These are phyloP conservation scores for Luperina testacea DNA, from an alignment of 2,888 invertebrate genomes.

Conservation along the genomic window DNA sequence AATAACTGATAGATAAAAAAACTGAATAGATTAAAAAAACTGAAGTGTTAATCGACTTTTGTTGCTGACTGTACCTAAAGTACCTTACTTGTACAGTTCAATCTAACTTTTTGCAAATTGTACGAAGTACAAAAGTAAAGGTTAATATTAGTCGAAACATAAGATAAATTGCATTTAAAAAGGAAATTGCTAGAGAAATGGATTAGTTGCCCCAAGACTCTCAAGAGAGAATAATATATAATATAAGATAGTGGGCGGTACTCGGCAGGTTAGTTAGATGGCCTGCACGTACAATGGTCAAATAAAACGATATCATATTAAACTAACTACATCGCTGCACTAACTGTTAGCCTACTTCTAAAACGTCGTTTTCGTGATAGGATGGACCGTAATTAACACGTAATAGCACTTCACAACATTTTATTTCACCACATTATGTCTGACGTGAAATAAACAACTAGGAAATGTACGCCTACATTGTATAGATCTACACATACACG, in stretches of 20 bases:
- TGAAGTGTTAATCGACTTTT: no score
- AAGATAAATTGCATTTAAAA: conserved; percentile 33
- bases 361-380: conserved; percentile 37
- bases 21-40: no score
- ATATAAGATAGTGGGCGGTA: conserved; percentile 36
- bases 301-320: conserved; percentile 31
- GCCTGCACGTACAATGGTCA: conserved; percentile 23
- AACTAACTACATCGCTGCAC: conserved; percentile 38
- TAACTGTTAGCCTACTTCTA: conserved; percentile 44
- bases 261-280: conserved; percentile 35
- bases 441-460: conserved; percentile 12
- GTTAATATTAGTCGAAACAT: conserved; percentile 11
- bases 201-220: conserved; percentile 39
- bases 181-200: conserved; percentile 42
- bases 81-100: neutral
- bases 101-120: conserved; percentile 15
- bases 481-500: conserved; percentile 2
- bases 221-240: conserved; percentile 44
- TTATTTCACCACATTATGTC: conserved; percentile 46
- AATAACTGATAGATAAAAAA: no score
- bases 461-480: neutral
- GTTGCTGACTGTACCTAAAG: neutral
- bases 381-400: conserved; percentile 46
- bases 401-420: conserved; percentile 39
- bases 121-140: conserved; percentile 16